Evolutionary conservation across 1,140 invertebrate genomes (phyloP).

Genomic region (Protaetia brevitarsis): DNA sequence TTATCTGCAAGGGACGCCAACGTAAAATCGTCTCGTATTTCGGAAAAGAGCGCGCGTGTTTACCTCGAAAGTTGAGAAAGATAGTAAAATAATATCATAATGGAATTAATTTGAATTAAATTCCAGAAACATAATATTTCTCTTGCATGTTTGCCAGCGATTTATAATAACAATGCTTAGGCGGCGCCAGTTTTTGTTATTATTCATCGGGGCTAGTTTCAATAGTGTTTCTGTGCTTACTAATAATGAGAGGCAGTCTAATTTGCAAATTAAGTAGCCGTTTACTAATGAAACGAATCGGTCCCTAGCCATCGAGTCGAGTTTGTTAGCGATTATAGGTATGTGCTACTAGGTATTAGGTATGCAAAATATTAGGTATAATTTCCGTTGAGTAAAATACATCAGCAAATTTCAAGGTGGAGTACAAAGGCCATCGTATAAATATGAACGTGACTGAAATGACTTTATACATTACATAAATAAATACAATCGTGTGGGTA

Average conservation of each 20-base stretch:
- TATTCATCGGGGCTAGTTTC: not conserved
- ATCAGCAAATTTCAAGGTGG: not conserved
- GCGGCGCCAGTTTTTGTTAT: not conserved
- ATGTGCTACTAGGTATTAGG: too few species aligned
- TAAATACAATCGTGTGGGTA: not conserved
- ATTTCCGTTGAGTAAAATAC: constrained; percentile 1
- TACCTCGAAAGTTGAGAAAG: too few species aligned
- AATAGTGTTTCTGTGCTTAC: not conserved
- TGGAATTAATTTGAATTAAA: too few species aligned
- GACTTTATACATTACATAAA: too few species aligned
- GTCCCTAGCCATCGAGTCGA: not conserved
- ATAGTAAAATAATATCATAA: too few species aligned
- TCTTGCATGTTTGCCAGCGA: not conserved
- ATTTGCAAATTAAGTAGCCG: not conserved
- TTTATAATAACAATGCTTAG: not conserved
- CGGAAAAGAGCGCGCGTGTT: too few species aligned
- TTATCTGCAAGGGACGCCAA: too few species aligned
- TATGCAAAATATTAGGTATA: too few species aligned
- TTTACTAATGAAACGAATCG: not conserved
- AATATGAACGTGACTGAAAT: not conserved
- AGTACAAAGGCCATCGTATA: not conserved
- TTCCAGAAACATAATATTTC: too few species aligned
- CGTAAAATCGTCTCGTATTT: too few species aligned
- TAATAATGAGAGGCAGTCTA: not conserved
- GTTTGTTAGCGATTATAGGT: too few species aligned